Conservation (phyloP, 1,140 invertebrate species). For the Rhagoletis zephyria region DNA sequence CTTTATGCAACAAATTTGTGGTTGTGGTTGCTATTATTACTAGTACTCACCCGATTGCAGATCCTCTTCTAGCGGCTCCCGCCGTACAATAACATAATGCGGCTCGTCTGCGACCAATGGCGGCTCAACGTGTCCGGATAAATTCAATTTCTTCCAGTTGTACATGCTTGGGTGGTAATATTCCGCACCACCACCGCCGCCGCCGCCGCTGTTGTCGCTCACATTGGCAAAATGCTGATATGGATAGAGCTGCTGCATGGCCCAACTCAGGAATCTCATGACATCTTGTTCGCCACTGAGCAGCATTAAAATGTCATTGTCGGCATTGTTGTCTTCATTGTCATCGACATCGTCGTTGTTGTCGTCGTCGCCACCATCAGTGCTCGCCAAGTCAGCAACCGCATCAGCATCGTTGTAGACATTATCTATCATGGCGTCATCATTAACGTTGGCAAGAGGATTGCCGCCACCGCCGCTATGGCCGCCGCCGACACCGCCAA, state of each 20-base stretch:
- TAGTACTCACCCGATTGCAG: conserved; percentile 58
- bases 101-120: conserved; percentile 70
- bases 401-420: background rate
- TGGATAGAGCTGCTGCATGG: conserved; percentile 68
- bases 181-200: conserved; percentile 56
- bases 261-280: conserved; percentile 68
- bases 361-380: background rate
- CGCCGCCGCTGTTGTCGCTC: conserved; percentile 55
- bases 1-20: background rate
- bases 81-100: conserved; percentile 66
- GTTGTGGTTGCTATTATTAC: no score
- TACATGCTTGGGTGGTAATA: conserved; percentile 68
- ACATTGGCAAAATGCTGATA: conserved; percentile 57
- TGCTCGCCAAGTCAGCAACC: background rate
- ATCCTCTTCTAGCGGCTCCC: conserved; percentile 64
- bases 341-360: conserved; percentile 1
- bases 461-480: background rate
- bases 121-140: conserved; percentile 68
- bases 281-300: conserved; percentile 68
- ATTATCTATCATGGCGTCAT: conserved; percentile 21
- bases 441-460: background rate
- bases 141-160: conserved; percentile 69
- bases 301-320: conserved; percentile 67
- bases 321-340: conserved; percentile 54
- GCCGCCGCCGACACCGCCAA: background rate